Conservation (phyloP, 1,140 invertebrate species). For the Heliconius himera region DNA sequence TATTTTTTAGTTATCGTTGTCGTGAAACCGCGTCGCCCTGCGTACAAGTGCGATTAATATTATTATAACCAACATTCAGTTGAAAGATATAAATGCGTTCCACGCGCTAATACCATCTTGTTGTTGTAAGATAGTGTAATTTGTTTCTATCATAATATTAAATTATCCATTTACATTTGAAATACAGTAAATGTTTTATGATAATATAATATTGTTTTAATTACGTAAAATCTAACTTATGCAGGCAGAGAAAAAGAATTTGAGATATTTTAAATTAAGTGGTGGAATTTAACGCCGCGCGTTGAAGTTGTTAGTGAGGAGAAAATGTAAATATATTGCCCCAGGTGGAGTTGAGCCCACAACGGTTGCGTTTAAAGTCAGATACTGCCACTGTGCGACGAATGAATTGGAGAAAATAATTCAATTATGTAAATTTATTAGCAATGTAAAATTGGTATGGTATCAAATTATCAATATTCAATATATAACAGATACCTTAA, state of each 20-base stretch:
- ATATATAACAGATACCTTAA: too few species aligned
- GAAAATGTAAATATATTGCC: not conserved
- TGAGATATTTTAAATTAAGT: too few species aligned
- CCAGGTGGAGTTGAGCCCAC: too few species aligned
- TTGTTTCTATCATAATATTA: conserved; percentile 7
- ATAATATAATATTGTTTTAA: not conserved
- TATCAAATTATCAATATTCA: too few species aligned
- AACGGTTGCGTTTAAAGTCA: too few species aligned
- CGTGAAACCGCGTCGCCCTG: not conserved
- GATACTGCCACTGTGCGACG: too few species aligned
- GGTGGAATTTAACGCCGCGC: too few species aligned
- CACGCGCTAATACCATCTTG: conserved; percentile 5
- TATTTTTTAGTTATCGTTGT: not conserved
- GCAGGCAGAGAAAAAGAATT: too few species aligned
- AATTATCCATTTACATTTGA: not conserved
- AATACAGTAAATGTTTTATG: not conserved
- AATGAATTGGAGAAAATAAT: too few species aligned
- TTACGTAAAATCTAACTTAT: not conserved
- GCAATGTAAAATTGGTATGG: too few species aligned
- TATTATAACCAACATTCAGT: not conserved
- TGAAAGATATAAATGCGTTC: not conserved
- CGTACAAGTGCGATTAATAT: not conserved
- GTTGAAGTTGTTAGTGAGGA: not conserved
- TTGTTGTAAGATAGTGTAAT: not conserved
- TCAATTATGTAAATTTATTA: too few species aligned